Evolutionary conservation across 2,888 invertebrate species (phyloP).

Genomic region (Adelognathus sp.): DNA sequence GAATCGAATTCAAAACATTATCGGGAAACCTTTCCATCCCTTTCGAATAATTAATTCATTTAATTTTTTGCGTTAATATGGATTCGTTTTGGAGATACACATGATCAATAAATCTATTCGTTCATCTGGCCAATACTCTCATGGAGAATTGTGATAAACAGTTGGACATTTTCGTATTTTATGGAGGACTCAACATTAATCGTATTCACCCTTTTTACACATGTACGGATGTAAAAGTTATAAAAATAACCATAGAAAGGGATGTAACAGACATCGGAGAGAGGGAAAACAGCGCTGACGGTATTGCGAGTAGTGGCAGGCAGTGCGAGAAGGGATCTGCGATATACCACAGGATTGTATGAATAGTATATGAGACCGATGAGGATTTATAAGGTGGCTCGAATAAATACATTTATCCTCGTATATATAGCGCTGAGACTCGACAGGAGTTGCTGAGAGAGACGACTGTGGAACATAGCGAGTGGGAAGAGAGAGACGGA

Average conservation of each 20-base stretch:
- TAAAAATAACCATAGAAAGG: background rate
- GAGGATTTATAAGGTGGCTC: conserved; percentile 64
- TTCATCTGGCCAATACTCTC: no score
- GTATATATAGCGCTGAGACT: conserved; percentile 40
- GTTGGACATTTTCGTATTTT: no score
- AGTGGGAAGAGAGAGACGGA: background rate
- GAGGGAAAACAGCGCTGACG: background rate
- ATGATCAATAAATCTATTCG: no score
- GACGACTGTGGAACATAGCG: conserved; percentile 18
- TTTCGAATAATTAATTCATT: no score
- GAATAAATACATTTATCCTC: conserved; percentile 57
- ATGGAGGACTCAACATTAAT: no score
- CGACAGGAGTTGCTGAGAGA: conserved; percentile 38
- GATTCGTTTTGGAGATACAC: no score
- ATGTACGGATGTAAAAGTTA: background rate
- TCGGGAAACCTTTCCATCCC: no score
- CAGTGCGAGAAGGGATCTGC: conserved; percentile 29
- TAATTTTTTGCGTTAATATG: no score
- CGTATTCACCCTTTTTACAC: background rate
- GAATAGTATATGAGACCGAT: conserved; percentile 51
- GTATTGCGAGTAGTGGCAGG: conserved; percentile 7
- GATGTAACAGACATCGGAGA: background rate
- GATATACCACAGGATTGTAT: conserved; percentile 35
- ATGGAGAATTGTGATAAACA: no score
- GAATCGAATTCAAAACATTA: no score